Percentiles rank a stretch among this genome's conserved stretches.
These are phyloP conservation scores for Babyrousa celebensis DNA, from an alignment of 2,797 vertebrate genomes.

Conservation along the genomic window DNA sequence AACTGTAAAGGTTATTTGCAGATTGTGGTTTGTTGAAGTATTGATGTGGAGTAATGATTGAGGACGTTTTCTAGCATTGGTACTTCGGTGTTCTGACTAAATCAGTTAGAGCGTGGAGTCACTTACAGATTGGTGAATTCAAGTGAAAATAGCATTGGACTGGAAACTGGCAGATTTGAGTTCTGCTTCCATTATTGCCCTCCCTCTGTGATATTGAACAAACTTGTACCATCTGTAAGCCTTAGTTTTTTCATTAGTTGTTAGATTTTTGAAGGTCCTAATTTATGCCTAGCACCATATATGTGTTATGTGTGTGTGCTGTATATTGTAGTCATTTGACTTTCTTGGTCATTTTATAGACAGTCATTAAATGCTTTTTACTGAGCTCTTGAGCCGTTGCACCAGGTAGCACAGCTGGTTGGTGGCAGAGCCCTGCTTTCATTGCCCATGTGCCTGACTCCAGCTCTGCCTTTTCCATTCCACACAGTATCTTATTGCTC, in stretches of 20 bases:
- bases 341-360: neutral
- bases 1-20: neutral
- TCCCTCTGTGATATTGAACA: neutral
- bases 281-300: neutral
- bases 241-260: neutral
- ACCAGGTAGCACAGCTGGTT: neutral
- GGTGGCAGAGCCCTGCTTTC: neutral
- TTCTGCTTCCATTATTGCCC: neutral
- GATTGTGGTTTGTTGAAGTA: neutral
- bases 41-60: neutral
- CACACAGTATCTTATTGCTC: neutral
- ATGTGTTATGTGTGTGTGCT: neutral
- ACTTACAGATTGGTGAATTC: constrained; percentile 20
- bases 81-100: neutral
- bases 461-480: neutral
- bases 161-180: neutral
- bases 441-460: neutral
- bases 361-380: neutral
- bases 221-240: neutral
- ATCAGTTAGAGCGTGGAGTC: neutral
- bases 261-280: neutral
- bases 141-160: neutral
- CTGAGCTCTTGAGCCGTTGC: neutral
- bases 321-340: neutral
- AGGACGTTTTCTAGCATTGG: neutral